Evolutionary conservation across 1,140 invertebrate species (phyloP), one percentile per base, ranked within the genome.

Genomic region (Aphaenogaster ashmeadi): DNA sequence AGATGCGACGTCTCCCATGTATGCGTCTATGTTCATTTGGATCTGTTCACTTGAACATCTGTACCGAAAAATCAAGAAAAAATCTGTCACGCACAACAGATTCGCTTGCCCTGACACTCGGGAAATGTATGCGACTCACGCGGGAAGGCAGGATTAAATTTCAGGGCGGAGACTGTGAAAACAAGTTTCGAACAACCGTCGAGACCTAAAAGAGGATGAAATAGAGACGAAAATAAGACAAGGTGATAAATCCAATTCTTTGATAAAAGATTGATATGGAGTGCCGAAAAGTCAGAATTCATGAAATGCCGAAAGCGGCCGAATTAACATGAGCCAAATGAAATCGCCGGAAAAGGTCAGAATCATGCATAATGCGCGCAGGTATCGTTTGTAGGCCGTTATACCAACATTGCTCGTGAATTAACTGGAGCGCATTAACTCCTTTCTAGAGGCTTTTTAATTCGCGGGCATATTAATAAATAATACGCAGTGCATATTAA

Each of bases 401-500:
- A 83, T 84, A 36, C 36, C 38, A 47, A 80, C 62, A 41, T 69
- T 9, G 21, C 36, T 81, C 21, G 50, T n/a, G 18, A 44, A 81
- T 81, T 71, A 81, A 81, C 27, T 81, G 21, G 38, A 71, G 50
- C 66, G 50, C 15, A 71, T 71, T 81, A 81, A 54, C 21, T 71
- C 15, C 66, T 81, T 81, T 81, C 52, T 33, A 60, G 15, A 81
- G 15, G 21, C 52, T 41, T 52, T 54, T 71, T 44, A 41, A 67
- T 67, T 71, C 36, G 15, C 79, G 66, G 50, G 38, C 38, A 33
- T 52, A 9, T 66, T 52, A 58, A 71, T 71, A 54, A 71, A 44
- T 71, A 44, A 67, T 64, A 50, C 18, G 18, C 52, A 33, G 56
- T 54, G 36, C 58, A 9, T 56, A 71, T 56, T 56, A 71, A 81